Conservation (phyloP, 2,797 vertebrate genomes). For the Pseudopleuronectes americanus region DNA sequence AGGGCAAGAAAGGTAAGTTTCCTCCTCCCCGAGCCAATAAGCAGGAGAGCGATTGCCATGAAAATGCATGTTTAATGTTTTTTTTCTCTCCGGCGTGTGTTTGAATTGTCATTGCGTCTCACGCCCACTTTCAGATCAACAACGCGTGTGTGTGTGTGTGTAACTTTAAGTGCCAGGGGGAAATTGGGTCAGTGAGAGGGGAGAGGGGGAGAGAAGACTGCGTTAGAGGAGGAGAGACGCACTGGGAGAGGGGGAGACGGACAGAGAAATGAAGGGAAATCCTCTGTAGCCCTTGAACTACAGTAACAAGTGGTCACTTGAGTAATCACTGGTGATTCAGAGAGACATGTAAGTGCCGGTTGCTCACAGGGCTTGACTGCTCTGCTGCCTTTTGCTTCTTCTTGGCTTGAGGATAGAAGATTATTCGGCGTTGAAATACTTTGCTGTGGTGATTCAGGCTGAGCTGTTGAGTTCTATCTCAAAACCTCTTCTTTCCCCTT, state of each 20-base stretch:
- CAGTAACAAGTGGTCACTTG: conserved; percentile 78
- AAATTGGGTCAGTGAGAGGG: conserved; percentile 75
- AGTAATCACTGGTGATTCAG: conserved; percentile 78
- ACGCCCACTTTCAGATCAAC: conserved; percentile 65
- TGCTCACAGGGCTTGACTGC: conserved; percentile 69
- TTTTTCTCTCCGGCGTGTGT: conserved; percentile 1
- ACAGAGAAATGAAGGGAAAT: conserved; percentile 70
- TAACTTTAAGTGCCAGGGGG: conserved; percentile 77
- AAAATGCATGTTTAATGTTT: conserved; percentile 38
- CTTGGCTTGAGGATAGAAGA: conserved; percentile 36
- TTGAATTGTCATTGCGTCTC: conserved; percentile 39
- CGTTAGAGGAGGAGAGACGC: conserved; percentile 62
- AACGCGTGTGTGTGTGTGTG: conserved; percentile 40
- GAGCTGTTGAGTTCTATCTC: conserved; percentile 13
- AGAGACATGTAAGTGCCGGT: conserved; percentile 79
- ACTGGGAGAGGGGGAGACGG: conserved; percentile 60
- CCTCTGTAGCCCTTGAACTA: conserved; percentile 65
- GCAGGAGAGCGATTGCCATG: conserved; percentile 36
- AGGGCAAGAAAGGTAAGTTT: conserved; percentile 63
- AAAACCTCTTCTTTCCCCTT: conserved; percentile 6
- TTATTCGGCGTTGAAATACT: conserved; percentile 25
- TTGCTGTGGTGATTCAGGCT: conserved; percentile 6
- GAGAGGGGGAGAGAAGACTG: conserved; percentile 59
- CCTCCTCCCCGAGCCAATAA: conserved; percentile 43
- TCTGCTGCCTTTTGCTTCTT: conserved; percentile 53